Evolutionary conservation across 2,797 vertebrate genomes (phyloP).

Genomic region (Anomalospiza imberbis): DNA sequence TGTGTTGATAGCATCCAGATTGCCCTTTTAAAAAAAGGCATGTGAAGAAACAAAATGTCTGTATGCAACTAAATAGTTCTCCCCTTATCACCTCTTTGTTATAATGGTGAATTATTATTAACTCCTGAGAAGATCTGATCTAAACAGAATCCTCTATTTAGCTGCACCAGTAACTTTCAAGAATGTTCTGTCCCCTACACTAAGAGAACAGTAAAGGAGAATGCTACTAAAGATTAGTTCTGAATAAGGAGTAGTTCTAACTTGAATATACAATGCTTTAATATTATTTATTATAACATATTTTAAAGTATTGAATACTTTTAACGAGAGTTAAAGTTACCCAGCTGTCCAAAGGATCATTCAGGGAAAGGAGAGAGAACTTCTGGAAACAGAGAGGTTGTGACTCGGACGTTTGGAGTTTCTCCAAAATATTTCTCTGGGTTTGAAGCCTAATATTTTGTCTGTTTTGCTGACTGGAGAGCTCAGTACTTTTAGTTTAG

Average conservation of each 20-base stretch:
- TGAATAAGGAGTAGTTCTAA: background rate
- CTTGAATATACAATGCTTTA: background rate
- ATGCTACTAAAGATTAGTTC: background rate
- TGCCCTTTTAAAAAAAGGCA: background rate
- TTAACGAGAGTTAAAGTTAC: background rate
- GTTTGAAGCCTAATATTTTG: background rate
- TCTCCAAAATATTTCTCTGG: background rate
- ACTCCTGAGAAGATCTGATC: background rate
- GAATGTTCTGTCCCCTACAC: background rate
- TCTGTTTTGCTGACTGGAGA: background rate
- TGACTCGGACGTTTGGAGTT: background rate
- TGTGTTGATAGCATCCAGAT: background rate
- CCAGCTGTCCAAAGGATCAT: background rate
- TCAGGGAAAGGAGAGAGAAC: background rate
- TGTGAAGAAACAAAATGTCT: background rate
- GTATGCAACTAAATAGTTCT: background rate
- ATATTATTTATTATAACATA: background rate
- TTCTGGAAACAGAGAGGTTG: background rate
- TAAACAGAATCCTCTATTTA: background rate
- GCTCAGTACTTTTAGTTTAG: background rate
- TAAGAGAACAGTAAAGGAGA: background rate
- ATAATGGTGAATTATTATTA: background rate
- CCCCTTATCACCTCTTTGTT: background rate
- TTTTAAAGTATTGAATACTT: background rate
- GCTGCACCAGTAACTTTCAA: background rate